phyloP scores from a whole-genome alignment of 2,888 invertebrate genomes.

The Seira sanloemensis region DNA sequence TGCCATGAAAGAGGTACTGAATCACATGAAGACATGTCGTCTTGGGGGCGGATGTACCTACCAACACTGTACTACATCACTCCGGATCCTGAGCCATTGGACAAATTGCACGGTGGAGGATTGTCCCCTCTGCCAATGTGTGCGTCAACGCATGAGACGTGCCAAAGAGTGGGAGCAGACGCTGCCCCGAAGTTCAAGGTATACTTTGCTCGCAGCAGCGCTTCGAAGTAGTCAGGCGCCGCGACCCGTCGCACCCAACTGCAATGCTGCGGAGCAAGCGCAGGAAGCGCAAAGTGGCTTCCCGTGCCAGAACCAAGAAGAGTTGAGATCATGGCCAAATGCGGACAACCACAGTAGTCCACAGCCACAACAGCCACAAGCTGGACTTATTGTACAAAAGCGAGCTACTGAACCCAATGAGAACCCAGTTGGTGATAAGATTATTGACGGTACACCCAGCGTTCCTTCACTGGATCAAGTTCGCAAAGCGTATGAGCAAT shows the following conservation, averaged over 20 bases:
- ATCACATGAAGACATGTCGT: slow-evolving; percentile 49
- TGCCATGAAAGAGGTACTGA: slow-evolving; percentile 42
- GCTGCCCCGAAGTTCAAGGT: slow-evolving; percentile 37
- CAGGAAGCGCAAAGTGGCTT: slow-evolving; percentile 52
- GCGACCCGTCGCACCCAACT: slow-evolving; percentile 38
- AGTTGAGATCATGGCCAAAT: slow-evolving; percentile 33
- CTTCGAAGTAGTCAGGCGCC: slow-evolving; percentile 49
- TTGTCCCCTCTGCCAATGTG: slow-evolving; percentile 52
- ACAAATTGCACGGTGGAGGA: slow-evolving; percentile 54
- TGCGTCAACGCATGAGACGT: slow-evolving; percentile 41
- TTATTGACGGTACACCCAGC: neutral
- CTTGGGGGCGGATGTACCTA: slow-evolving; percentile 23
- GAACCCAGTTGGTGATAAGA: neutral
- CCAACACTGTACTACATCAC: slow-evolving; percentile 50
- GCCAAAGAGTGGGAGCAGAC: slow-evolving; percentile 58
- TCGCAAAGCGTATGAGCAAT: slow-evolving; percentile 52
- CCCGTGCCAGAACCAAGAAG: slow-evolving; percentile 40
- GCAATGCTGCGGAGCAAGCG: slow-evolving; percentile 46
- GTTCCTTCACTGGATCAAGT: slow-evolving; percentile 52
- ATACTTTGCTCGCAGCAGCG: slow-evolving; percentile 50
- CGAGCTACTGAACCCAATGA: neutral
- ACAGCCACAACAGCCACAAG: neutral
- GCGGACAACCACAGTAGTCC: slow-evolving; percentile 8
- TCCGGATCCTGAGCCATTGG: slow-evolving; percentile 52
- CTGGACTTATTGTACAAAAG: no score